Evolutionary conservation across 2,888 invertebrate genomes (phyloP).

Genomic region (Sinodicranocentrus sp.): DNA sequence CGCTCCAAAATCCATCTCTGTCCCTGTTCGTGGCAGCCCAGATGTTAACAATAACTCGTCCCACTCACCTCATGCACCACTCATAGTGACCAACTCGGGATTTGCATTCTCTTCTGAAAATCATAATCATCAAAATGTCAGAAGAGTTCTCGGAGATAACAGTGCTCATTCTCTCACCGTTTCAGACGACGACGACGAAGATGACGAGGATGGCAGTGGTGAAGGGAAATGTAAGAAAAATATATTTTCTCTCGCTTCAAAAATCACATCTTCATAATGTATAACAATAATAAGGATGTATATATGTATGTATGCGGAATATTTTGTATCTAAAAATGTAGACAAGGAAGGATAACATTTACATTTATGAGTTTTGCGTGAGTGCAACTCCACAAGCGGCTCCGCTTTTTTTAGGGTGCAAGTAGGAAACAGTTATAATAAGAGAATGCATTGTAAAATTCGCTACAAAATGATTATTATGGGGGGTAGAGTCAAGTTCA

Average conservation of each 20-base stretch:
- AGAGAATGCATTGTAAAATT: slow-evolving; percentile 33
- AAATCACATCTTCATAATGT: slow-evolving; percentile 14
- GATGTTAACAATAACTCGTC: slow-evolving; percentile 2
- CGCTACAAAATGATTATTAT: slow-evolving; percentile 46
- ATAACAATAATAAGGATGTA: neutral
- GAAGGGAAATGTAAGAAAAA: slow-evolving; percentile 57
- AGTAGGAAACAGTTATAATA: slow-evolving; percentile 45
- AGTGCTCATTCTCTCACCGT: too few species aligned
- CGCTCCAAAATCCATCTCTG: slow-evolving; percentile 58
- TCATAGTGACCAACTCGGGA: slow-evolving; percentile 50
- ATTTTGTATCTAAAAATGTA: too few species aligned
- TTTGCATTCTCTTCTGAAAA: slow-evolving; percentile 18
- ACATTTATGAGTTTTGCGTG: too few species aligned
- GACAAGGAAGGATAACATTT: too few species aligned
- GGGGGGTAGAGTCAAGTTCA: slow-evolving; percentile 68
- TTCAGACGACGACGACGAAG: slow-evolving; percentile 41
- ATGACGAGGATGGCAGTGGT: slow-evolving; percentile 47
- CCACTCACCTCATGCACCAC: slow-evolving; percentile 30
- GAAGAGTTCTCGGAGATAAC: too few species aligned
- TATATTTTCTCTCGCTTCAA: slow-evolving; percentile 1
- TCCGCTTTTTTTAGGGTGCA: slow-evolving; percentile 36
- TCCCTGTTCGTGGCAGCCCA: slow-evolving; percentile 48
- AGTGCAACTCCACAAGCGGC: too few species aligned
- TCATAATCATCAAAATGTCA: slow-evolving; percentile 15
- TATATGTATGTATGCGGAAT: too few species aligned